These are phyloP conservation scores for Rutilus rutilus DNA, from an alignment of 2,113 vertebrate species.

Conservation along the genomic window DNA sequence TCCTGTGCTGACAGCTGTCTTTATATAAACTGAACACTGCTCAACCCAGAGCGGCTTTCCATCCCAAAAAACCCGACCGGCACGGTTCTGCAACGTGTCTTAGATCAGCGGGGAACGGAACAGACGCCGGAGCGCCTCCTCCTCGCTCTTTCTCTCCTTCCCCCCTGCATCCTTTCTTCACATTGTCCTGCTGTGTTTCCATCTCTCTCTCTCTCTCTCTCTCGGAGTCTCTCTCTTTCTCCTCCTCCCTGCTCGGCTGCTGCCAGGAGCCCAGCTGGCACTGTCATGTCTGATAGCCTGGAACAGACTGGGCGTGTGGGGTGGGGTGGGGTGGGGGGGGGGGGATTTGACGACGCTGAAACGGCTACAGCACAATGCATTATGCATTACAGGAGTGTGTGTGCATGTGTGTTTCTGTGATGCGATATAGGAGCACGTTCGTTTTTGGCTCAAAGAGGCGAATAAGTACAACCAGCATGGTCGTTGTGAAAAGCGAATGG, in stretches of 20 bases:
- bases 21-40: conserved; percentile 56
- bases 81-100: conserved; percentile 52
- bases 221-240: conserved; percentile 43
- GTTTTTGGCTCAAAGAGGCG: conserved; percentile 44
- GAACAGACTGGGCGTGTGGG: conserved; percentile 68
- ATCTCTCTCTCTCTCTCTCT: conserved; percentile 35
- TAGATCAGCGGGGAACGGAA: conserved; percentile 44
- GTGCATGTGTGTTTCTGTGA: conserved; percentile 22
- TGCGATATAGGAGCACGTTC: conserved; percentile 44
- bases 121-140: conserved; percentile 48
- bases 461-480: conserved; percentile 47
- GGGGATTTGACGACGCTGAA: conserved; percentile 62
- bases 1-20: conserved; percentile 60
- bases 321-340: conserved; percentile 53
- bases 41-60: conserved; percentile 43
- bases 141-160: conserved; percentile 4
- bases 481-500: conserved; percentile 25
- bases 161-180: conserved; percentile 21
- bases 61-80: conserved; percentile 40
- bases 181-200: conserved; percentile 48
- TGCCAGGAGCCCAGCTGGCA: conserved; percentile 78
- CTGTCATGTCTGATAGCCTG: conserved; percentile 80
- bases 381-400: conserved; percentile 60
- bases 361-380: conserved; percentile 68
- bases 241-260: conserved; percentile 50